Conservation (phyloP, 2,113 vertebrate species). For the Patagioenas fasciata region DNA sequence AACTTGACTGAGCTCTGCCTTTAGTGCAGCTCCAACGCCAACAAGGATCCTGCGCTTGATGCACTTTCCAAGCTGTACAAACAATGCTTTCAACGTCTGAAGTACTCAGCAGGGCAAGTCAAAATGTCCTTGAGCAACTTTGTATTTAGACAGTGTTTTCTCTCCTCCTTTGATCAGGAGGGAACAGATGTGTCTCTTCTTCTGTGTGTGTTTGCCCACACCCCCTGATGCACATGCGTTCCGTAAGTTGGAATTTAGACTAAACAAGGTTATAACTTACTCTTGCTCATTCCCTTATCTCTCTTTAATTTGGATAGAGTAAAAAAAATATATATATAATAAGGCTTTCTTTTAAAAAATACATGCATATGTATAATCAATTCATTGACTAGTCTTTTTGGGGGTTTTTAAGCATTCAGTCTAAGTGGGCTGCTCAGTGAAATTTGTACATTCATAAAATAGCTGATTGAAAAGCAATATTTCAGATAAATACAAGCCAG, state of each 20-base stretch:
- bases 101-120: conserved; percentile 45
- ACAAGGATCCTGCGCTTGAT: neutral
- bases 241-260: conserved; percentile 11
- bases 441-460: conserved; percentile 94
- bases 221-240: neutral
- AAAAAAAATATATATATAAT: neutral
- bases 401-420: conserved; percentile 78
- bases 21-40: neutral
- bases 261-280: conserved; percentile 38
- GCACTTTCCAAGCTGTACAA: conserved; percentile 35
- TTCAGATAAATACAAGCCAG: conserved; percentile 95
- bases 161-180: conserved; percentile 12
- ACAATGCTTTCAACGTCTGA: conserved; percentile 21
- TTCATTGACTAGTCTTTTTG: conserved; percentile 81
- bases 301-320: neutral
- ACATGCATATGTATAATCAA: conserved; percentile 60
- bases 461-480: conserved; percentile 96
- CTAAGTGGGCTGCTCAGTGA: conserved; percentile 88
- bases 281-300: neutral
- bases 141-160: conserved; percentile 12
- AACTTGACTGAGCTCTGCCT: conserved; percentile 1
- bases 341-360: neutral
- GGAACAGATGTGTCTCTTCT: conserved; percentile 44
- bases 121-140: conserved; percentile 49
- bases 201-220: neutral